phyloP scores from a whole-genome alignment of 2,888 invertebrate genomes.

The Sphaerophoria rueppellii region DNA sequence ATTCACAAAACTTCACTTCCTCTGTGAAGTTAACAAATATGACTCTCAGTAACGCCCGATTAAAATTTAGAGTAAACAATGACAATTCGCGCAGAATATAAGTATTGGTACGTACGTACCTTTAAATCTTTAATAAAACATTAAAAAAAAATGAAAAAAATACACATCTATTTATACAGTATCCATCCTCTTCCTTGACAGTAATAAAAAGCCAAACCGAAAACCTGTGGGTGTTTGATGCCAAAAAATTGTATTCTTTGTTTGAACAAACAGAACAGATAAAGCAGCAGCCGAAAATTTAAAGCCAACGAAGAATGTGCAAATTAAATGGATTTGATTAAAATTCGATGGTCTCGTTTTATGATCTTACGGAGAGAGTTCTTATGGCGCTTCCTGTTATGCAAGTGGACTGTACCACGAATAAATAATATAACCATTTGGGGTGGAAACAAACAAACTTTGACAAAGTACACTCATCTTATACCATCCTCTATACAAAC shows the following conservation, averaged over 20 bases:
- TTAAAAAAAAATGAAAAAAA: conserved; percentile 17
- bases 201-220: conserved; percentile 71
- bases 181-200: conserved; percentile 53
- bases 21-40: no score
- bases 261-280: conserved; percentile 48
- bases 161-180: background rate
- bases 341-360: conserved; percentile 73
- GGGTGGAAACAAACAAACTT: conserved; percentile 69
- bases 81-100: conserved; percentile 16
- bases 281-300: conserved; percentile 38
- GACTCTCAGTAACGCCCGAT: conserved; percentile 36
- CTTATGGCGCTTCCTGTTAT: conserved; percentile 73
- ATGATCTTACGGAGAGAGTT: conserved; percentile 67
- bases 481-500: conserved; percentile 39
- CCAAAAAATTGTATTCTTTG: conserved; percentile 70
- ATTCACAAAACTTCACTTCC: no score
- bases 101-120: conserved; percentile 1
- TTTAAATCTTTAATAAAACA: conserved; percentile 61
- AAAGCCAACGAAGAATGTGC: conserved; percentile 19
- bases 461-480: conserved; percentile 61
- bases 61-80: conserved; percentile 25
- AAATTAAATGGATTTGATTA: conserved; percentile 74
- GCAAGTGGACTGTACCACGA: conserved; percentile 71
- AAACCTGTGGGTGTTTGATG: conserved; percentile 70
- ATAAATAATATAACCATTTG: conserved; percentile 74